phyloP scores from a whole-genome alignment of 1,140 invertebrate genomes.

The Bicyclus anynana region DNA sequence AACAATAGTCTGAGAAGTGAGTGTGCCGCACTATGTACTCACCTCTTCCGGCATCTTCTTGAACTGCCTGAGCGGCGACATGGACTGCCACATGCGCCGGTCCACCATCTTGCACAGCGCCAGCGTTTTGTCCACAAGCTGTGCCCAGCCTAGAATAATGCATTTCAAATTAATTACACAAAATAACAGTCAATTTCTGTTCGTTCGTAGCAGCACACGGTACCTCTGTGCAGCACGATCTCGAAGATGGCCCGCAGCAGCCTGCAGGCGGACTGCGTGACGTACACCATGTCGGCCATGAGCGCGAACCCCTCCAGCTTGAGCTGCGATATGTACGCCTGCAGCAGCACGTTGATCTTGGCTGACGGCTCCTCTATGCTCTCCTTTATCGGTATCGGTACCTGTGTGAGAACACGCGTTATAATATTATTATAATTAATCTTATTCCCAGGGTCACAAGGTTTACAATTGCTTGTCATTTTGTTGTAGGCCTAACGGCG shows the following conservation, averaged over 20 bases:
- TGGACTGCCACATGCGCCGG: constrained; percentile 99
- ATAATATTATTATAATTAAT: too few species aligned
- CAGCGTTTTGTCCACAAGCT: constrained; percentile 96
- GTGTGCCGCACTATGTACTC: not conserved
- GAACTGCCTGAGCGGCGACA: constrained; percentile 99
- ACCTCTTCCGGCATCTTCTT: constrained; percentile 98
- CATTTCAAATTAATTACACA: too few species aligned
- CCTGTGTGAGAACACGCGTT: constrained; percentile 73
- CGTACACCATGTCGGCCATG: constrained; percentile 99
- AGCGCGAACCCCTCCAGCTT: constrained; percentile 99
- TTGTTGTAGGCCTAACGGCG: too few species aligned
- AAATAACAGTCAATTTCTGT: too few species aligned
- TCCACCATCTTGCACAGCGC: constrained; percentile 99
- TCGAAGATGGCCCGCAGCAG: constrained; percentile 98
- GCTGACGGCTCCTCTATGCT: constrained; percentile 99
- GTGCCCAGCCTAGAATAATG: constrained; percentile 99
- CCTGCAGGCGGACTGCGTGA: constrained; percentile 97
- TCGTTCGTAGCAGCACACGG: not conserved
- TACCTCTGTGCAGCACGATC: constrained; percentile 85
- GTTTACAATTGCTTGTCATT: too few species aligned
- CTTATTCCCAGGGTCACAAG: too few species aligned
- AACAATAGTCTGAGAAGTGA: too few species aligned
- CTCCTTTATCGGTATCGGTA: constrained; percentile 99
- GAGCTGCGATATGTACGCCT: constrained; percentile 99
- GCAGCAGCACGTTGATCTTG: constrained; percentile 95